Percentiles rank a stretch among this genome's conserved stretches.
Conservation (phyloP, 1,140 invertebrate species). For the Lepidurus apus region DNA sequence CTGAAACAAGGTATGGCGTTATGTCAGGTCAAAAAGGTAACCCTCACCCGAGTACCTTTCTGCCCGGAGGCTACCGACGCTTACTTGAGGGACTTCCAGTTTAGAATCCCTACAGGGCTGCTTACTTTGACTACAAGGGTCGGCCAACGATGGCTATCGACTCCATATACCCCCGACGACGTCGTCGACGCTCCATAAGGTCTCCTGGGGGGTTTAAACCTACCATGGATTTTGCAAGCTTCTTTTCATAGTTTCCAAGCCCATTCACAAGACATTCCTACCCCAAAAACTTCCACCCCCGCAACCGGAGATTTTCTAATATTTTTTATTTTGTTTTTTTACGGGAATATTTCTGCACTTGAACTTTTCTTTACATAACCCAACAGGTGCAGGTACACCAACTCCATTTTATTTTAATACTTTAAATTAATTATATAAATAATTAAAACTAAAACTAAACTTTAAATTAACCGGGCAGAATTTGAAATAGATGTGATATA, state of each 20-base stretch:
- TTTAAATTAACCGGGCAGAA: too few relatives aligned
- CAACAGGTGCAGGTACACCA: neutral
- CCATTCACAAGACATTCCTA: neutral
- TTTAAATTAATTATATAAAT: too few relatives aligned
- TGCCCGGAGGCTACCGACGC: too few relatives aligned
- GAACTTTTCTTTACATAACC: neutral
- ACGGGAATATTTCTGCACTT: neutral
- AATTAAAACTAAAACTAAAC: too few relatives aligned
- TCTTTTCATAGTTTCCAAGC: neutral
- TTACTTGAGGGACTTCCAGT: neutral
- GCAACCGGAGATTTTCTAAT: too few relatives aligned
- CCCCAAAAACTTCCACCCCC: neutral
- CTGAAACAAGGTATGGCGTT: too few relatives aligned
- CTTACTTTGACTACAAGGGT: slow-evolving; percentile 17
- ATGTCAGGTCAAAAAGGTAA: too few relatives aligned
- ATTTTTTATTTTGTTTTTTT: neutral
- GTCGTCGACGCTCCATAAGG: neutral
- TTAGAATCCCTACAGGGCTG: slow-evolving; percentile 6
- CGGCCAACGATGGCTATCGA: neutral
- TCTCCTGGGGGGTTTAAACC: neutral
- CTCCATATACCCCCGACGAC: neutral
- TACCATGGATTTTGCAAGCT: neutral
- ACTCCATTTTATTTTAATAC: neutral
- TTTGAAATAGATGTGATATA: too few relatives aligned
- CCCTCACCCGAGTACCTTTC: too few relatives aligned